phyloP scores from a whole-genome alignment of 2,888 invertebrate species.

The Hylaea fasciaria region DNA sequence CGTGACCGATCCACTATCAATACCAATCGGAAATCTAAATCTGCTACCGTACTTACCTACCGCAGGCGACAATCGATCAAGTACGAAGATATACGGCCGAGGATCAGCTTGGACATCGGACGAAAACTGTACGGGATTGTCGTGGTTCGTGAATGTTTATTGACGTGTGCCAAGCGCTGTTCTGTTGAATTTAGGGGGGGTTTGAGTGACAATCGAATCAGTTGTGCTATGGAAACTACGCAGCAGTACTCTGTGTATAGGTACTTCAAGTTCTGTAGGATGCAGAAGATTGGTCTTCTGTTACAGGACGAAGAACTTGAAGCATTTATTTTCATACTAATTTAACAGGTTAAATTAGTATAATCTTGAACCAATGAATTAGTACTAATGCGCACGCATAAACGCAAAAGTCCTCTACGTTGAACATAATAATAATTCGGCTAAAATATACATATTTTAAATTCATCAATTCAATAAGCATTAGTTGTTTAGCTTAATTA shows the following conservation, averaged over 20 bases:
- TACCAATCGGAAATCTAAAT: slow-evolving; percentile 72
- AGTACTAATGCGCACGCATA: no score
- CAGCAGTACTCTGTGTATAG: no score
- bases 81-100: slow-evolving; percentile 44
- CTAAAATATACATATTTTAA: not conserved
- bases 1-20: slow-evolving; percentile 78
- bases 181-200: not conserved
- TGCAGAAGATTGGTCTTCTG: no score
- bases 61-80: slow-evolving; percentile 63
- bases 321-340: no score
- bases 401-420: no score
- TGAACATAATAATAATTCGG: no score
- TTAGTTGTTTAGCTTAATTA: slow-evolving; percentile 4
- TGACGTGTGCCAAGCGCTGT: not conserved
- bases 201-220: not conserved
- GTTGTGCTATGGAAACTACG: no score
- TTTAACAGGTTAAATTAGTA: no score
- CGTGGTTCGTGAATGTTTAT: slow-evolving; percentile 2
- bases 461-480: not conserved
- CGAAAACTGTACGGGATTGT: slow-evolving; percentile 1
- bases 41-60: slow-evolving; percentile 75
- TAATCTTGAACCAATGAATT: no score
- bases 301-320: no score
- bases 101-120: slow-evolving; percentile 4
- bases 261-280: no score